Evolutionary conservation across 2,888 invertebrate species (phyloP).

Genomic region (Caenorhabditis japonica): DNA sequence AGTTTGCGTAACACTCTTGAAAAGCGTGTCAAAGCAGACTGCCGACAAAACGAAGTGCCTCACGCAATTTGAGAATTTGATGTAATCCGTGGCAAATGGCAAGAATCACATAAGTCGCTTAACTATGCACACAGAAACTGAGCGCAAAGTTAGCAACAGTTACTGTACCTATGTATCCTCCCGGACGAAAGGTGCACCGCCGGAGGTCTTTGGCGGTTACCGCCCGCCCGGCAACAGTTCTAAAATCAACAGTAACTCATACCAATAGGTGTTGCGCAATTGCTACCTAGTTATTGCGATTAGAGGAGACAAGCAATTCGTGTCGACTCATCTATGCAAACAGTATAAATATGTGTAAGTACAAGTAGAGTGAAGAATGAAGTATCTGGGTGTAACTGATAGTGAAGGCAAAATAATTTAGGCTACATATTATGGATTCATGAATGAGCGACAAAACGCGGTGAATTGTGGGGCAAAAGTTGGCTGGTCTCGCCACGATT

Average conservation of each 20-base stretch:
- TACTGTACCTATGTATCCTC: no score
- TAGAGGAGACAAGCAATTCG: not conserved
- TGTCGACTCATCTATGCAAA: constrained; percentile 30
- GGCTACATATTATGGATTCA: no score
- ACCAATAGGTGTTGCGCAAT: constrained; percentile 28
- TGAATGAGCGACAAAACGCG: no score
- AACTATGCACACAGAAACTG: not conserved
- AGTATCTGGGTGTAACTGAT: not conserved
- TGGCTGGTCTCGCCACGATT: no score
- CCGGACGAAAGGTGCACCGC: not conserved
- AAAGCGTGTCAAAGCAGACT: constrained; percentile 10
- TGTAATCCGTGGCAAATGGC: not conserved
- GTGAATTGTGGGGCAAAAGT: no score
- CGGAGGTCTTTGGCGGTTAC: constrained; percentile 11
- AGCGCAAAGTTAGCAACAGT: no score
- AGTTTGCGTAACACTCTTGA: constrained; percentile 30
- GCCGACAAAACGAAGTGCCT: constrained; percentile 23
- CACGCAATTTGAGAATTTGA: constrained; percentile 16
- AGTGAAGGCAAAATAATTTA: no score
- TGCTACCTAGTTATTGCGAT: constrained; percentile 3
- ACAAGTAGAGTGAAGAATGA: not conserved
- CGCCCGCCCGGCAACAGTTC: constrained; percentile 1
- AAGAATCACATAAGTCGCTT: not conserved
- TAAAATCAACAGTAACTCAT: constrained; percentile 33
- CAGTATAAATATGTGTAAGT: not conserved